Evolutionary conservation across 1,140 invertebrate species (phyloP), one percentile per base, ranked within the genome.

Genomic region (Aphis craccivora): DNA sequence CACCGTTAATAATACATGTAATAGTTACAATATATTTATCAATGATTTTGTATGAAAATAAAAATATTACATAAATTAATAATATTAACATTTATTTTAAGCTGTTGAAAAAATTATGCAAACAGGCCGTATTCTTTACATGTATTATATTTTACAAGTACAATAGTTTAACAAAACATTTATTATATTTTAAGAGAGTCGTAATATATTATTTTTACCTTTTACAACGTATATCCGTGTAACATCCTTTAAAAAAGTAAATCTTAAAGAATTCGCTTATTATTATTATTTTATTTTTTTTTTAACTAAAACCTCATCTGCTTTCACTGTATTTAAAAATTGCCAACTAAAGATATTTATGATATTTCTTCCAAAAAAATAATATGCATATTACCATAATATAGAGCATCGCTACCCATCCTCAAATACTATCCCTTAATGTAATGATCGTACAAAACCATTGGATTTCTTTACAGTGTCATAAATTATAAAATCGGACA

Each of bases 291-390:
- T 48, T 48, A 60, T 60, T n/a, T 18, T 51, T 51, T 88, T 89
- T 53, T 45, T 48, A 22, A 51, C 45, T n/a, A 88, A 48, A 88
- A 55, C 23, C 35, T 90, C 37, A 40, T 40, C 1, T 76, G 60
- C 60, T 60, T 90, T 60, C 53, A 8, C 35, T 25, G 53, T 90
- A 43, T 55, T 55, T 40, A 37, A 40, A 55, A 90, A 90, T 60
- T 40, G 88, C 88, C 53, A 60, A 90, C 88, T 90, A 60, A 90
- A 37, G 37, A 90, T 60, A 90, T 90, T 90, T 90, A 90, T 55
- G 51, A 40, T 90, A 14, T 40, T 40, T 40, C 35, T 60, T 0
- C 23, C 60, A 90, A 22, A 40, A 55, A 90, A 60, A 90, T 51
- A 88, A 35, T 40, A 88, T 88, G 48, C 87, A 88, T 88, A 90